Conservation (phyloP, 2,797 vertebrate species). For the Chiloscyllium punctatum region DNA sequence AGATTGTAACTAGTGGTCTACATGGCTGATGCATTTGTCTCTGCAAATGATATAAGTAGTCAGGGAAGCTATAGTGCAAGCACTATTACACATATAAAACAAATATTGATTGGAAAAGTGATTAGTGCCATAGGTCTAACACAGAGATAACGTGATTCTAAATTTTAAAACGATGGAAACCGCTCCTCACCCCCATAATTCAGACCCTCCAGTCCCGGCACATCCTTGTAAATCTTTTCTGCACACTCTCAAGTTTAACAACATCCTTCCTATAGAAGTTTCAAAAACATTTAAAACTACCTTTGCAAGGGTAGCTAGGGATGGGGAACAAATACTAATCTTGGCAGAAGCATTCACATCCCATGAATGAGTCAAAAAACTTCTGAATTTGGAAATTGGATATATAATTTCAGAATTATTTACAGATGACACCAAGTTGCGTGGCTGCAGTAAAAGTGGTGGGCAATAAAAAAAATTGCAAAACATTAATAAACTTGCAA, state of each 20-base stretch:
- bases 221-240: too few relatives aligned
- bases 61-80: neutral
- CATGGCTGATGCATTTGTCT: neutral
- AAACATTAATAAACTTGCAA: too few relatives aligned
- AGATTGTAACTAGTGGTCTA: neutral
- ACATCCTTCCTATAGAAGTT: neutral
- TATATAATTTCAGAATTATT: neutral
- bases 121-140: neutral
- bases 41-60: neutral
- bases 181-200: too few relatives aligned
- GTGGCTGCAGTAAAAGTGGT: too few relatives aligned
- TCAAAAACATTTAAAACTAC: neutral
- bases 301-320: neutral
- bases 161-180: too few relatives aligned
- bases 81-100: neutral
- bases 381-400: neutral
- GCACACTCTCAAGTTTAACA: too few relatives aligned
- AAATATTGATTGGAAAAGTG: neutral
- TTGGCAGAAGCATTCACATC: neutral
- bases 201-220: too few relatives aligned
- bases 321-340: neutral
- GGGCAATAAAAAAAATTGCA: too few relatives aligned
- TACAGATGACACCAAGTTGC: too few relatives aligned
- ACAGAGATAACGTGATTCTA: neutral
- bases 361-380: neutral